Percentiles rank a stretch among this genome's conserved stretches.
These are phyloP conservation scores for Lycaena phlaeas DNA, from an alignment of 2,888 invertebrate genomes.

Conservation along the genomic window DNA sequence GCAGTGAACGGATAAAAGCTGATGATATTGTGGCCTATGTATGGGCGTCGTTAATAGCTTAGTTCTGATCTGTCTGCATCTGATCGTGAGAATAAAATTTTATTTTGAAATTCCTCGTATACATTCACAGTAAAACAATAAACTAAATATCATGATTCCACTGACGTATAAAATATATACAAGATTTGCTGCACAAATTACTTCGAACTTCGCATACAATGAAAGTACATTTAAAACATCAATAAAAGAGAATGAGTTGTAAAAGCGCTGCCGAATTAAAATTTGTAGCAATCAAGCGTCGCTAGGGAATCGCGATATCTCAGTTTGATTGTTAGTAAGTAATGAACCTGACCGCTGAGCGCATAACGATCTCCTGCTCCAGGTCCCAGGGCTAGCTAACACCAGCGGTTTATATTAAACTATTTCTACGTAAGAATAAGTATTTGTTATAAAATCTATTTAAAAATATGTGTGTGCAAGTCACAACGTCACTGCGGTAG, in stretches of 20 bases:
- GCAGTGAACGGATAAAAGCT: too few species aligned
- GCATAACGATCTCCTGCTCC: slow-evolving; percentile 17
- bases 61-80: too few species aligned
- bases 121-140: too few species aligned
- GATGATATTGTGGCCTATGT: too few species aligned
- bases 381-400: slow-evolving; percentile 9
- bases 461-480: too few species aligned
- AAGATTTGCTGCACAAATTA: not conserved
- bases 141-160: too few species aligned
- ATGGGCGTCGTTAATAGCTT: too few species aligned
- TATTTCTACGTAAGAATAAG: too few species aligned
- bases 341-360: slow-evolving; percentile 34
- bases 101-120: too few species aligned
- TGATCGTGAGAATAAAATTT: too few species aligned
- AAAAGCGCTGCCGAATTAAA: slow-evolving; percentile 28
- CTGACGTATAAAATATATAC: not conserved
- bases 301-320: slow-evolving; percentile 27
- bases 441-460: too few species aligned
- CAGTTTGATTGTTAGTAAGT: slow-evolving; percentile 37
- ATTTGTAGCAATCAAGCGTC: slow-evolving; percentile 27
- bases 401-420: not conserved
- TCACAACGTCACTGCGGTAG: too few species aligned
- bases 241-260: slow-evolving; percentile 26
- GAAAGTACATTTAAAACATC: slow-evolving; percentile 18
- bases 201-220: not conserved